Evolutionary conservation across 2,888 invertebrate species (phyloP).

Genomic region (Cephus pulcher): DNA sequence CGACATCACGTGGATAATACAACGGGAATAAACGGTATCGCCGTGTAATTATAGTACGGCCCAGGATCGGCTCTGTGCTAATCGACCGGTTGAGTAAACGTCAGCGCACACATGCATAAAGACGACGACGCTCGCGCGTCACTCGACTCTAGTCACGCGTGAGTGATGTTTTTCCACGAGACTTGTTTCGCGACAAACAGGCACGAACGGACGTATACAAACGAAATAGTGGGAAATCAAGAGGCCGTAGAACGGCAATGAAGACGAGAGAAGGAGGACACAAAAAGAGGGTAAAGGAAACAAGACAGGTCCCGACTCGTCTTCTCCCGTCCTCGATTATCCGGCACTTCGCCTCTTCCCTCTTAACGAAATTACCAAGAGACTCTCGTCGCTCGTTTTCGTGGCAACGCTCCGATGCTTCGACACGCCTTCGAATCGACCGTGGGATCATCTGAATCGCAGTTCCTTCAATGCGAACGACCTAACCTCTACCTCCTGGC

Average conservation of each 20-base stretch:
- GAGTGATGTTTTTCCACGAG: background rate
- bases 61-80: conserved; percentile 54
- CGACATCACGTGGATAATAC: background rate
- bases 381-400: background rate
- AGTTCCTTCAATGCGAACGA: background rate
- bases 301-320: background rate
- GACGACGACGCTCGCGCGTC: background rate
- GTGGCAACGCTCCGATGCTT: background rate
- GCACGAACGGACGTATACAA: background rate
- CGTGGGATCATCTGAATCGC: background rate
- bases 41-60: conserved; percentile 53
- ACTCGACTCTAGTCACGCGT: background rate
- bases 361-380: background rate
- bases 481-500: background rate
- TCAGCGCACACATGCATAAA: conserved; percentile 40
- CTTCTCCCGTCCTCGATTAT: background rate
- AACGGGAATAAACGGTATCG: background rate
- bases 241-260: background rate
- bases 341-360: background rate
- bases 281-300: background rate
- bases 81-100: conserved; percentile 52
- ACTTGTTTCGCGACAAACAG: background rate
- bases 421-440: background rate
- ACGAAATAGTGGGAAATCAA: background rate
- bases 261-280: background rate